These are phyloP conservation scores for Addax nasomaculatus DNA, from an alignment of 2,113 vertebrate species.

Conservation along the genomic window DNA sequence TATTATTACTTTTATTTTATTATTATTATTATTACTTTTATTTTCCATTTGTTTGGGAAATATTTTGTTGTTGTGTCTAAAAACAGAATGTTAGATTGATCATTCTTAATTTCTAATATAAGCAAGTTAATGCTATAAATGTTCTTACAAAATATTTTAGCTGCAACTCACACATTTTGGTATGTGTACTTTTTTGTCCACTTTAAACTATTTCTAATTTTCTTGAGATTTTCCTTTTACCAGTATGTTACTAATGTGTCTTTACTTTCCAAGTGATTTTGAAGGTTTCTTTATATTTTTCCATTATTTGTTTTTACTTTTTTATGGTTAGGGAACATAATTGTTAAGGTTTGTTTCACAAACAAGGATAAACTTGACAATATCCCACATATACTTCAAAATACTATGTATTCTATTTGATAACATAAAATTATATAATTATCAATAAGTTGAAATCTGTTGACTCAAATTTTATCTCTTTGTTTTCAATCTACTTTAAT, in stretches of 20 bases:
- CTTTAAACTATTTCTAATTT: neutral
- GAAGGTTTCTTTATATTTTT: neutral
- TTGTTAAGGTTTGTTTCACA: neutral
- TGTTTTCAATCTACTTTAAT: neutral
- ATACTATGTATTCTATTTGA: neutral
- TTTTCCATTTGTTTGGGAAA: neutral
- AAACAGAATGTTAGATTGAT: neutral
- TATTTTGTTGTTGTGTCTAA: neutral
- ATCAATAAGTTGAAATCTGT: neutral
- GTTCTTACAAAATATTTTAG: neutral
- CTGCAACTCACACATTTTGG: neutral
- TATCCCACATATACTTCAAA: neutral
- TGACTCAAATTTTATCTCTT: neutral
- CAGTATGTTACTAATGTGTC: neutral
- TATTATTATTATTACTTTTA: neutral
- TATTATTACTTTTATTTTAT: no score
- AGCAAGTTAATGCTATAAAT: neutral
- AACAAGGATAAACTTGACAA: neutral
- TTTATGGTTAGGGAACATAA: neutral
- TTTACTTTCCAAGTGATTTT: neutral
- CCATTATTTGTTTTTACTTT: neutral
- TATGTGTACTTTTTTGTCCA: neutral
- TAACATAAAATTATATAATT: neutral
- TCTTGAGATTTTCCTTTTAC: neutral
- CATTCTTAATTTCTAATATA: neutral